Conservation (phyloP, 1,140 invertebrate genomes). For the Adelges cooleyi region DNA sequence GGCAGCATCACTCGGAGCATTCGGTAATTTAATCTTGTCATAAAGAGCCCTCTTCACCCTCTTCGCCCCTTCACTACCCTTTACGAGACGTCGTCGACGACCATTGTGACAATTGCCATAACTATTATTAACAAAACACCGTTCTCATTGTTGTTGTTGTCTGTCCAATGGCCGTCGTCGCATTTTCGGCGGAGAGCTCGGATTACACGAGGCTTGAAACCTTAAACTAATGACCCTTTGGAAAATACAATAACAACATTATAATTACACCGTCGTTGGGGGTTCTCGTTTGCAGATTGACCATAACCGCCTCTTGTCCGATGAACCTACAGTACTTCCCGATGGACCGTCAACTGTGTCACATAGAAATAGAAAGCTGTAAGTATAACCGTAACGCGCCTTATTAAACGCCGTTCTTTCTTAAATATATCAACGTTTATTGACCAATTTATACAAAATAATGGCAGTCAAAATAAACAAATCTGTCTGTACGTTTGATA, state of each 20-base stretch:
- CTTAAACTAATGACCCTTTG: too few species aligned
- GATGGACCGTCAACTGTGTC: slow-evolving; percentile 92
- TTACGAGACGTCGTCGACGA: too few species aligned
- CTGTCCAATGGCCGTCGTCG: too few species aligned
- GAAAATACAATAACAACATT: too few species aligned
- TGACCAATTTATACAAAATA: neutral
- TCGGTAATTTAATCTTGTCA: slow-evolving; percentile 51
- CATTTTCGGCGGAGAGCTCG: neutral
- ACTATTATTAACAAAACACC: too few species aligned
- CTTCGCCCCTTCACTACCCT: too few species aligned
- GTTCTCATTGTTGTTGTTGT: too few species aligned
- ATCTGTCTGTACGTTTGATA: neutral
- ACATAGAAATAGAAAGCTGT: slow-evolving; percentile 97
- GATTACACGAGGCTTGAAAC: too few species aligned
- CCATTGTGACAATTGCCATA: too few species aligned
- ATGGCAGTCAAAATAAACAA: neutral
- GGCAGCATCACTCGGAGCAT: slow-evolving; percentile 90
- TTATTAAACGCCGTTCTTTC: neutral
- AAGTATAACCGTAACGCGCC: too few species aligned
- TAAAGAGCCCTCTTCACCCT: too few species aligned
- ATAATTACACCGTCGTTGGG: neutral
- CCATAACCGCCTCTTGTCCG: slow-evolving; percentile 92
- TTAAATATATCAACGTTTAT: neutral
- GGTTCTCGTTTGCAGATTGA: slow-evolving; percentile 61
- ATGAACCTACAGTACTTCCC: slow-evolving; percentile 97